Conservation (phyloP, 2,797 vertebrate species). For the Microhierax caerulescens region DNA sequence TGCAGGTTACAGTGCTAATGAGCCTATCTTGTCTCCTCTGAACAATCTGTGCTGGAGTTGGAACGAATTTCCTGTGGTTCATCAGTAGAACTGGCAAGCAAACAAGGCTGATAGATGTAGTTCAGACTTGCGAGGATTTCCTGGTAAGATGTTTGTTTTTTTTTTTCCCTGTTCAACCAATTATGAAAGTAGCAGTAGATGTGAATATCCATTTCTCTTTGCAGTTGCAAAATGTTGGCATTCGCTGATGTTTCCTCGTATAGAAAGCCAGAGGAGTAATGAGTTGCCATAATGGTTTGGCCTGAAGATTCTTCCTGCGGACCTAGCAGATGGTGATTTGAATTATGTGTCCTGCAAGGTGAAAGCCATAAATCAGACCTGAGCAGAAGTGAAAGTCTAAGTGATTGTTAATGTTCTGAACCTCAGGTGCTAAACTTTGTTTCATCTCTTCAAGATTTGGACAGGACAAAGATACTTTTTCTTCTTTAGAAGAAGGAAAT, state of each 20-base stretch:
- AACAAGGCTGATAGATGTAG: constrained; percentile 29
- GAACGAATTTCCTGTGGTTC: constrained; percentile 42
- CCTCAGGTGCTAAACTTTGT: neutral
- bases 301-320: neutral
- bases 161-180: constrained; percentile 14
- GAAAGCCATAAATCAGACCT: neutral
- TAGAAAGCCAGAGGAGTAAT: neutral
- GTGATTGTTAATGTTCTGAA: neutral
- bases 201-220: constrained; percentile 38
- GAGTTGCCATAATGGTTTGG: neutral
- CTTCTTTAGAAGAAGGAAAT: neutral
- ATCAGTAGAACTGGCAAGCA: constrained; percentile 53
- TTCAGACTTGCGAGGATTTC: constrained; percentile 54
- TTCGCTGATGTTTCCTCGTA: neutral
- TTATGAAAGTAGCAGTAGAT: neutral
- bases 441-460: neutral
- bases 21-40: constrained; percentile 10
- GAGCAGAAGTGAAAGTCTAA: neutral
- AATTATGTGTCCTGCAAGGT: neutral
- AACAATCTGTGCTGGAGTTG: constrained; percentile 49
- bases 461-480: neutral
- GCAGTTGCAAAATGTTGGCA: neutral
- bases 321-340: neutral
- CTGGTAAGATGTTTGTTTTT: constrained; percentile 58
- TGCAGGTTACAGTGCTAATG: neutral